Conservation (phyloP, 1,140 invertebrate genomes). For the Cydia fagiglandana region DNA sequence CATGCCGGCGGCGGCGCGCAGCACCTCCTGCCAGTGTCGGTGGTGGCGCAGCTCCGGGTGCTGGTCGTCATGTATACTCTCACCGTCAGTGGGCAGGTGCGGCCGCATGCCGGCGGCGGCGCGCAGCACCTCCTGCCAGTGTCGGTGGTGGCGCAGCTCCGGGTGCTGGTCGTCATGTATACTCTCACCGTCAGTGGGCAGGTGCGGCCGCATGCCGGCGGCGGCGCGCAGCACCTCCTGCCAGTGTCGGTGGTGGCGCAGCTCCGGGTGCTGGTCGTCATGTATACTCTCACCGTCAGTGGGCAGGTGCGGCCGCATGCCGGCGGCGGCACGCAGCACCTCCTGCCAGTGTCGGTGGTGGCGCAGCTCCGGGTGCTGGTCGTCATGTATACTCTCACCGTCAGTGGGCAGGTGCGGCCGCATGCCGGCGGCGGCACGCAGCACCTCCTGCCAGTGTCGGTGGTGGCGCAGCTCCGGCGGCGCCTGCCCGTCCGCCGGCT, state of each 20-base stretch:
- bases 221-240: slow-evolving; percentile 82
- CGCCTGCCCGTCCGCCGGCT: slow-evolving; percentile 9
- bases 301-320: slow-evolving; percentile 80
- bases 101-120: too few relatives aligned
- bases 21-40: too few relatives aligned
- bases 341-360: slow-evolving; percentile 96
- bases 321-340: slow-evolving; percentile 82
- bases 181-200: too few relatives aligned
- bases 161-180: too few relatives aligned
- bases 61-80: too few relatives aligned
- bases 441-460: slow-evolving; percentile 80
- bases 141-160: too few relatives aligned
- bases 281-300: slow-evolving; percentile 85
- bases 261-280: slow-evolving; percentile 89
- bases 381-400: slow-evolving; percentile 84
- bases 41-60: too few relatives aligned
- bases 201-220: too few relatives aligned
- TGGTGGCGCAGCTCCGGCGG: slow-evolving; percentile 85
- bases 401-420: slow-evolving; percentile 80
- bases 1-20: too few relatives aligned
- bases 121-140: too few relatives aligned
- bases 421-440: slow-evolving; percentile 70
- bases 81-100: too few relatives aligned
- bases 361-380: slow-evolving; percentile 82
- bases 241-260: slow-evolving; percentile 95